A percentile compares a stretch with the other conserved stretches of the same genome.
These are phyloP conservation scores for Otolemur crassicaudatus DNA, from an alignment of 2,797 vertebrate genomes.

Conservation along the genomic window DNA sequence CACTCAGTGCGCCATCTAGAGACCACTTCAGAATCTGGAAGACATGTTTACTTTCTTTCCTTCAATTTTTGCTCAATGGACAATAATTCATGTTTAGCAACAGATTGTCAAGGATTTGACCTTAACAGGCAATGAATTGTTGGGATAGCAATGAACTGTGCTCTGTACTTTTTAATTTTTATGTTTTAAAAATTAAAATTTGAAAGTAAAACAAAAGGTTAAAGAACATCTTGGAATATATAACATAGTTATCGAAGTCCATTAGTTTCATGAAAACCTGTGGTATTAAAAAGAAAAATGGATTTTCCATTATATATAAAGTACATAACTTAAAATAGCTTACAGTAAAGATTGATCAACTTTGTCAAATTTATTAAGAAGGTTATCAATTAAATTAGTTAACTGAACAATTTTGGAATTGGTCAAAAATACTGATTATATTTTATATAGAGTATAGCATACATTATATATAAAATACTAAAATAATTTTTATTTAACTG, in stretches of 20 bases:
- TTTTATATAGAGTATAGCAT: not conserved
- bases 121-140: conserved; percentile 5
- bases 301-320: not conserved
- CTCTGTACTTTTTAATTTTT: conserved; percentile 22
- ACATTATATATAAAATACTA: not conserved
- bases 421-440: not conserved
- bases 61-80: not conserved
- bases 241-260: not conserved
- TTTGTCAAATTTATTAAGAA: not conserved
- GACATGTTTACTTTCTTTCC: not conserved
- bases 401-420: not conserved
- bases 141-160: not conserved
- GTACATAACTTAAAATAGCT: not conserved
- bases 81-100: conserved; percentile 25
- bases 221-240: not conserved
- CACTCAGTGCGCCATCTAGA: not conserved
- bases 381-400: not conserved
- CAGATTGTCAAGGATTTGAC: not conserved
- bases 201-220: not conserved
- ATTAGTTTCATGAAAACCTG: not conserved
- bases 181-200: conserved; percentile 20
- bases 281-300: not conserved
- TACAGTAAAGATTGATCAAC: not conserved
- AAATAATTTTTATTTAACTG: not conserved
- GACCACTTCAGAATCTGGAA: not conserved